Base-by-base conservation (phyloP, 2,797 vertebrate species). In the Pteropus rufus region DNA sequence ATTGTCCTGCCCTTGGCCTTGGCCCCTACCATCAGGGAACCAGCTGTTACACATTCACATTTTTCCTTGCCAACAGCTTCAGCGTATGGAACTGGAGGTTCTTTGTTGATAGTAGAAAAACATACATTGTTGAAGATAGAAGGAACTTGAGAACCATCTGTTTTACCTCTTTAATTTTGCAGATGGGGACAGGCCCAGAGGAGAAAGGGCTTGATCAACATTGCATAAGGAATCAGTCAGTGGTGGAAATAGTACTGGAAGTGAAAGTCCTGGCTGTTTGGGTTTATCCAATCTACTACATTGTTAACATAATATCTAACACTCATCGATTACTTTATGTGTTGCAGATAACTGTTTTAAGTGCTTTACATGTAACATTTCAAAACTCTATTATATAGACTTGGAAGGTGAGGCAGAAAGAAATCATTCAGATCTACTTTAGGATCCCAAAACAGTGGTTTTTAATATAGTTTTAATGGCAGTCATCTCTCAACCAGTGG, bases 41-140 rank as follows among this genome's bases (percentile, higher is more conserved):
- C 54, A 94, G 67, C 90, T 94, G 58, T 67, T 96, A 90, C 44
- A 62, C 70, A 84, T 93, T 89, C 76, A 82, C 46, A 16, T 97
- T 95, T 95, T 96, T 92, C 69, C 58, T 91, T 95, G 88, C 69
- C 64, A 91, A 46, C 36, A 95, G 64, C 64, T 70, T 95, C 64
- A 96, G 36, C 36, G 72, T 67, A 75, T 95, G 69, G 34, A 95
- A 87, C 44, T 94, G 81, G 89, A 96, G 34, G 62, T 56, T 93
- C 39, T 95, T 91, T 87, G 49, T 81, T 97, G 36, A 88, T 82
- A 70, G 11, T 31, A 87, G 52, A 79, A 62, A 96, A 88, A 69
- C 87, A 89, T 62, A 90, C n/a, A 65, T 92, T 10, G 0, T 75
- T 91, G 56, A 89, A 91, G 24, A 34, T 54, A 76, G 62, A 96